Base-by-base conservation (phyloP, 2,888 invertebrate species). In the Tribolium freemani region DNA sequence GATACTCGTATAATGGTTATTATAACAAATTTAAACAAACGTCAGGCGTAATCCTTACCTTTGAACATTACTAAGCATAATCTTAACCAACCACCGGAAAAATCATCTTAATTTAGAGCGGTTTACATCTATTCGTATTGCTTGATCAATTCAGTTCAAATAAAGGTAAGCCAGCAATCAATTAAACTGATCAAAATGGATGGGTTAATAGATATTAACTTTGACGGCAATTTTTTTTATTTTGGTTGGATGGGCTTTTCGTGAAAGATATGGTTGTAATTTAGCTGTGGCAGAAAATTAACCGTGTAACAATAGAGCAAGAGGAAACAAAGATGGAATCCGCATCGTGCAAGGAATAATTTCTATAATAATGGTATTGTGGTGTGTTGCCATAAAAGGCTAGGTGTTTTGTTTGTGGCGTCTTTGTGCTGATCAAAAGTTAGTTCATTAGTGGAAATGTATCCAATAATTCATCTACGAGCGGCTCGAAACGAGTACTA, bases 371-470 rank as follows among this genome's bases (percentile, higher is more conserved):
- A 73, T 67, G 54, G 63, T 54, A 68, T 71, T 64, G 71, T 68
- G 61, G 72, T 70, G 66, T 45, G 74, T 69, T 66, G 73, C 76
- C 76, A 75, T 80, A 79, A 79, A 80, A 78, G 80, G 78, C 72
- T 75, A 75, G 78, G 79, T 80, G 80, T 81, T 78, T 79, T 81
- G 81, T 81, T 77, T 79, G 79, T 75, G 77, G 73, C 78, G 78
- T 80, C 82, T 81, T 82, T 83, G 81, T 82, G 80, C 78, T 79
- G 83, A 83, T 83, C 84, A 84, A 84, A 85, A 85, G 83, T 85
- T 85, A 80, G 84, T 85, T 86, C 86, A 85, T 86, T 86, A 86
- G 85, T 84, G 84, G 83, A 85, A 85, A 86, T 82, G 83, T 84
- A 85, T 84, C 83, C 84, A 85, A 85, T 85, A 85, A 84, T 84